Conservation (phyloP, 2,888 invertebrate species). For the Pollenia labialis region DNA sequence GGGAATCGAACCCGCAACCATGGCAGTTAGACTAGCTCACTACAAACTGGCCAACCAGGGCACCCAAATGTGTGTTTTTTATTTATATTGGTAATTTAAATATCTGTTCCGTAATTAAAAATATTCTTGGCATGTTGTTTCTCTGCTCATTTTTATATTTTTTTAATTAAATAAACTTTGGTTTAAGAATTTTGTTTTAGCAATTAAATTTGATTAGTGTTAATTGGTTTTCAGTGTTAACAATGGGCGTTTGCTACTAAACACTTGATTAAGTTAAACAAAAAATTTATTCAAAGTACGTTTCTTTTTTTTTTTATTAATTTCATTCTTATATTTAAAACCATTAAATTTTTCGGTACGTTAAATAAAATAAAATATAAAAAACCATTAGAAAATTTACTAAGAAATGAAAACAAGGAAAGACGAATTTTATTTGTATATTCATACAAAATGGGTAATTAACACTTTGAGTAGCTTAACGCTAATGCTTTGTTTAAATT, state of each 20-base stretch:
- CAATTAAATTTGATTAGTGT: constrained; percentile 36
- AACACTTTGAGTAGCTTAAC: not conserved
- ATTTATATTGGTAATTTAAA: not conserved
- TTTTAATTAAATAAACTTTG: too few relatives aligned
- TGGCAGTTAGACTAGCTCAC: too few relatives aligned
- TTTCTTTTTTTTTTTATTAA: too few relatives aligned
- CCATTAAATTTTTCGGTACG: not conserved
- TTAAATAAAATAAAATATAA: too few relatives aligned
- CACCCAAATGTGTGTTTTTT: too few relatives aligned
- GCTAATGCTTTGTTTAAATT: not conserved
- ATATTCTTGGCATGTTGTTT: not conserved
- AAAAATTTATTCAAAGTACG: not conserved
- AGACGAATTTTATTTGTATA: not conserved
- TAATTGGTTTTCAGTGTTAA: constrained; percentile 53
- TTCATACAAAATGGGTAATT: not conserved
- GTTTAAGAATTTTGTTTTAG: not conserved
- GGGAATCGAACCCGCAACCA: too few relatives aligned
- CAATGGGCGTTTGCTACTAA: constrained; percentile 33
- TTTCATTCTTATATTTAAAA: too few relatives aligned
- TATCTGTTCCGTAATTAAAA: constrained; percentile 5
- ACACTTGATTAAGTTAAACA: constrained; percentile 11
- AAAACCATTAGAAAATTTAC: not conserved
- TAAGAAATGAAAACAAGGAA: constrained; percentile 13
- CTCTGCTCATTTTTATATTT: too few relatives aligned
- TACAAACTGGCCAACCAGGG: too few relatives aligned